Evolutionary conservation across 2,113 vertebrate genomes (phyloP), one percentile per base, ranked within the genome.

Genomic region (Lontra canadensis): DNA sequence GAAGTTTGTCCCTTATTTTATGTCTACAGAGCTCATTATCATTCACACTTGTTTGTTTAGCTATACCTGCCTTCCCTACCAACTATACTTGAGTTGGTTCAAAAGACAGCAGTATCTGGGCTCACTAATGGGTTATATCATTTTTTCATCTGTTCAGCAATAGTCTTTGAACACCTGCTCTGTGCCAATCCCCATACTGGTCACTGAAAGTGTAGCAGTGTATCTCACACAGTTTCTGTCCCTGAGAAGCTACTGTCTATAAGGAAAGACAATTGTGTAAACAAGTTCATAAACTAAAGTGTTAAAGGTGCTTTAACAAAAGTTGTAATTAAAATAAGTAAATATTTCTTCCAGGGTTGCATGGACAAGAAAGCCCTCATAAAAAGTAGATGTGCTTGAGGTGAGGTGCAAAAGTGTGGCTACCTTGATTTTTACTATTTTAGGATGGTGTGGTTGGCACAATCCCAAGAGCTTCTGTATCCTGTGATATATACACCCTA

Each of bases 341-440:
- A 92, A n/a, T 92, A 47, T 42, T 94, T 71, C 8, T 97, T 92
- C 29, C 17, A 86, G 80, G 31, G 4, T 94, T 78, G 29, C 11
- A 13, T 95, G 8, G 29, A 78, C 25, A 76, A 82, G 61, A 91
- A 49, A 12, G 12, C 0, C 34, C 76, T 82, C 31, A 73, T 84
- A 69, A 93, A 88, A 82, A 7, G 31, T 47, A 95, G 12, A 44
- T 85, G 8, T 93, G 0, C n/a, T 88, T 88, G 31, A 78, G 12
- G 26, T 88, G 20, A 90, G 87, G 61, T 96, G 76, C 80, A 7
- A 74, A 96, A 71, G 1, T 93, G 29, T 81, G 11, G 23, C 20
- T 93, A 14, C 21, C 26, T 89, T 63, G 13, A 88, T 44, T 93
- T 96, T 96, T 80, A 44, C 52, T 95, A 57, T 17, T 88, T 78